Conservation (phyloP, 53 echinoderm and acorn worm genomes). For the Henricia sp. region DNA sequence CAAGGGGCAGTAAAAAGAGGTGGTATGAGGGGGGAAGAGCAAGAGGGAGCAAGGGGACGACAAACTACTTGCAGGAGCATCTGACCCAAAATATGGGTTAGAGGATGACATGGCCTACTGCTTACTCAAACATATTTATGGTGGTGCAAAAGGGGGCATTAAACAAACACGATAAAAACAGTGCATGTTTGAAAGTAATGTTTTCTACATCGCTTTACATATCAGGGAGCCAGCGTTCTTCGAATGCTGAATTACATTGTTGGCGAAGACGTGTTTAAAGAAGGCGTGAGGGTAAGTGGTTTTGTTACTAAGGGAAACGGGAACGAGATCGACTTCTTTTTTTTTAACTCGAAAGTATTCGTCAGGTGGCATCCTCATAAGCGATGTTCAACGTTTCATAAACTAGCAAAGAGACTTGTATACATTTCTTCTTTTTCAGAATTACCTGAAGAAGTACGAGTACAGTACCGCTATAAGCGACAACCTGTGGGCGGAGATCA, state of each 20-base stretch:
- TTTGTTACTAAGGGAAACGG: not conserved
- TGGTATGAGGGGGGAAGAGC: too few relatives aligned
- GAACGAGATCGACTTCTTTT: not conserved
- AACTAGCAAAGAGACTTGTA: not conserved
- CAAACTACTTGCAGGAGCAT: too few relatives aligned
- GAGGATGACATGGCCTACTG: too few relatives aligned
- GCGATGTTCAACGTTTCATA: not conserved
- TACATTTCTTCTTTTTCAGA: slow-evolving; percentile 51
- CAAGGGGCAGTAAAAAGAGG: too few relatives aligned
- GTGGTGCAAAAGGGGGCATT: too few relatives aligned
- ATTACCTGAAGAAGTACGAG: slow-evolving; percentile 73
- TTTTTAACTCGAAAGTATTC: not conserved
- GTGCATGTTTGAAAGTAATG: too few relatives aligned
- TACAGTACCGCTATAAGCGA: slow-evolving; percentile 74
- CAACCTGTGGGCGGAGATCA: slow-evolving; percentile 72
- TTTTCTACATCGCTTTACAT: too few relatives aligned
- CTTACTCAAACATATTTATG: too few relatives aligned
- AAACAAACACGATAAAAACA: too few relatives aligned
- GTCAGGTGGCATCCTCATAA: not conserved
- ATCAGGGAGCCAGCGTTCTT: slow-evolving; percentile 79
- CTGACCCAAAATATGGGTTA: too few relatives aligned
- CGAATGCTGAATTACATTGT: slow-evolving; percentile 88
- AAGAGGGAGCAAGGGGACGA: too few relatives aligned
- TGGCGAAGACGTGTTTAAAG: slow-evolving; percentile 70
- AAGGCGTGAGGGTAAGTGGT: slow-evolving; percentile 76